A percentile compares a stretch with the other conserved stretches of the same genome.
These are phyloP conservation scores for Idaea aversata DNA, from an alignment of 2,888 invertebrate species.

Conservation along the genomic window DNA sequence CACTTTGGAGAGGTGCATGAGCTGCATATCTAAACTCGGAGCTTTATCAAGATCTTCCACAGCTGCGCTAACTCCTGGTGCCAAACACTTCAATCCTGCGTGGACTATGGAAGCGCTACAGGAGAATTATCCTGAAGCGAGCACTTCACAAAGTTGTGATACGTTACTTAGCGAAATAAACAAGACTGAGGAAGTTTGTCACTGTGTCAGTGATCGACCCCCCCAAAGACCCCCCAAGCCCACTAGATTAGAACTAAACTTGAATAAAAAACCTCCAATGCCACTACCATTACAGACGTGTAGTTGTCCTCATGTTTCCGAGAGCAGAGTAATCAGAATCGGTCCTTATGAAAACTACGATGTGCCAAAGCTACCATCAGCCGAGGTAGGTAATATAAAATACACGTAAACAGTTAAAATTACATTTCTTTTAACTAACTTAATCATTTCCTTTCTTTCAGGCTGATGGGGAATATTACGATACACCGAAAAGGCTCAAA, in stretches of 20 bases:
- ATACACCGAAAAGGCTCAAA: conserved; percentile 86
- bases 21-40: conserved; percentile 89
- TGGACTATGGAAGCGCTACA: conserved; percentile 77
- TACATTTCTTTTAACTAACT: neutral
- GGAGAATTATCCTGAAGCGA: conserved; percentile 35
- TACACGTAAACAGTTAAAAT: neutral
- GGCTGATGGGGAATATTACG: conserved; percentile 83
- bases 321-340: conserved; percentile 45
- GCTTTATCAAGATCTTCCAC: conserved; percentile 85
- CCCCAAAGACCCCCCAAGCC: conserved; percentile 84
- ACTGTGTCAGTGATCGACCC: conserved; percentile 46
- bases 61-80: conserved; percentile 76
- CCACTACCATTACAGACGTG: conserved; percentile 43
- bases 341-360: conserved; percentile 90
- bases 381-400: conserved; percentile 64
- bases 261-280: conserved; percentile 57
- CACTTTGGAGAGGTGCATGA: conserved; percentile 83
- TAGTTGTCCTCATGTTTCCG: conserved; percentile 41
- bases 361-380: conserved; percentile 82
- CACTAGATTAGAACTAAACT: conserved; percentile 44
- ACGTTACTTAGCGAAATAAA: conserved; percentile 24
- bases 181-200: conserved; percentile 50
- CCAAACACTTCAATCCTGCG: conserved; percentile 76
- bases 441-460: conserved; percentile 27
- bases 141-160: conserved; percentile 29